Evolutionary conservation across 2,888 invertebrate genomes (phyloP).

Genomic region (Cosmorhoe ocellata): DNA sequence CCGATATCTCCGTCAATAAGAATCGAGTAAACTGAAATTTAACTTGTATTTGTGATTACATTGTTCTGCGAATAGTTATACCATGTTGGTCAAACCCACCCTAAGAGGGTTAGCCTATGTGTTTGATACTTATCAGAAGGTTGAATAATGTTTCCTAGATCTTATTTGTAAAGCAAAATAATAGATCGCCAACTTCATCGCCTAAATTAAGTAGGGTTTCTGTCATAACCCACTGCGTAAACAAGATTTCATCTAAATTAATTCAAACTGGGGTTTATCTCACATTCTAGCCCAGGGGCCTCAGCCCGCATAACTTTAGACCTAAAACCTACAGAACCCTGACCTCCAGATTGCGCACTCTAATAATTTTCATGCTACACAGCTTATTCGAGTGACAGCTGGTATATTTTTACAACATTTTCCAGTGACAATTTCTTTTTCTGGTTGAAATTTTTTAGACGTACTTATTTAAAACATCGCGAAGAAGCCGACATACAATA

Average conservation of each 20-base stretch:
- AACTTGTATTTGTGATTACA: too few relatives aligned
- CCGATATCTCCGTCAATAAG: too few relatives aligned
- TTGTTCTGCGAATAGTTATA: too few relatives aligned
- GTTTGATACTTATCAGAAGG: too few relatives aligned
- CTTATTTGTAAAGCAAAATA: background rate
- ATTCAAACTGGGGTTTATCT: slow-evolving; percentile 23
- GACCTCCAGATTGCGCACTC: slow-evolving; percentile 15
- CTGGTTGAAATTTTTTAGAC: too few relatives aligned
- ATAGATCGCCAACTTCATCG: slow-evolving; percentile 1
- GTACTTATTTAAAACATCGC: too few relatives aligned
- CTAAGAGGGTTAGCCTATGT: too few relatives aligned
- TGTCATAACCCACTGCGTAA: slow-evolving; percentile 13
- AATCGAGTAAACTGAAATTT: too few relatives aligned
- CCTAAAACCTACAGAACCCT: slow-evolving; percentile 21
- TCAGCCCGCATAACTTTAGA: slow-evolving; percentile 25
- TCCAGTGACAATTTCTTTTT: too few relatives aligned
- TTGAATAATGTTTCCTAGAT: background rate
- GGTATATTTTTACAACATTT: background rate
- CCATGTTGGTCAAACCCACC: too few relatives aligned
- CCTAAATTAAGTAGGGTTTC: slow-evolving; percentile 2
- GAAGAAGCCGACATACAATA: too few relatives aligned
- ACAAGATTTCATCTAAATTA: slow-evolving; percentile 19
- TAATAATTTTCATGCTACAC: slow-evolving; percentile 8
- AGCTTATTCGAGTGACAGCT: background rate
- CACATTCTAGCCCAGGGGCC: slow-evolving; percentile 13